Conservation (phyloP, 2,113 vertebrate species). For the Elephas maximus region DNA sequence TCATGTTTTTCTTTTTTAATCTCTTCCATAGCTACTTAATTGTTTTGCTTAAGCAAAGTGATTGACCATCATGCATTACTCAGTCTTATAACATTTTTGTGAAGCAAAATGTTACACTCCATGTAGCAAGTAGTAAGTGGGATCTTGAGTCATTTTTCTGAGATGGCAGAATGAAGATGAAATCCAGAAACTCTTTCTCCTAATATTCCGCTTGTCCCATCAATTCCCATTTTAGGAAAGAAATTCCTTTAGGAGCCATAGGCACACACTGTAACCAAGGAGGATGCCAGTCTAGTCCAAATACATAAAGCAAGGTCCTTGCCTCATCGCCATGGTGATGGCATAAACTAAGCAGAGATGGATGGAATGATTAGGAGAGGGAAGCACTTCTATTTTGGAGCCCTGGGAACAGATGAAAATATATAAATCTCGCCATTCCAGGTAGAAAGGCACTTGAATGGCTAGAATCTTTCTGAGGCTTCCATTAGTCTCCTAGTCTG, state of each 20-base stretch:
- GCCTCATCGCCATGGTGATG: not conserved
- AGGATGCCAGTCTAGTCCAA: not conserved
- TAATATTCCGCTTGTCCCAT: not conserved
- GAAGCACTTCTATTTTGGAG: not conserved
- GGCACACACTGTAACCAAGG: not conserved
- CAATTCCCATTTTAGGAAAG: not conserved
- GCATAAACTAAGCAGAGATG: not conserved
- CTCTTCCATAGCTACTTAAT: not conserved
- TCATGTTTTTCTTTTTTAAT: not conserved
- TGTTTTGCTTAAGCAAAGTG: not conserved
- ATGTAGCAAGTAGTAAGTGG: not conserved
- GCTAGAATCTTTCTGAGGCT: not conserved
- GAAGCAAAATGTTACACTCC: not conserved
- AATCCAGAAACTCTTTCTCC: not conserved
- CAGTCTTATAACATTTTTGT: not conserved
- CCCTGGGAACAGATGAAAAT: constrained; percentile 31
- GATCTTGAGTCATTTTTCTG: not conserved
- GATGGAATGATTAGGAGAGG: not conserved
- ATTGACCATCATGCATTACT: not conserved
- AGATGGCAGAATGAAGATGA: not conserved
- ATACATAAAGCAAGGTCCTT: not conserved
- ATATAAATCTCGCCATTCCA: not conserved
- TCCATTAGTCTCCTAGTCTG: not conserved
- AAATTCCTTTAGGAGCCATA: not conserved
- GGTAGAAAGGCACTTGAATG: not conserved